These are phyloP conservation scores for Callipepla californica DNA, from an alignment of 2,113 vertebrate genomes.

Conservation along the genomic window DNA sequence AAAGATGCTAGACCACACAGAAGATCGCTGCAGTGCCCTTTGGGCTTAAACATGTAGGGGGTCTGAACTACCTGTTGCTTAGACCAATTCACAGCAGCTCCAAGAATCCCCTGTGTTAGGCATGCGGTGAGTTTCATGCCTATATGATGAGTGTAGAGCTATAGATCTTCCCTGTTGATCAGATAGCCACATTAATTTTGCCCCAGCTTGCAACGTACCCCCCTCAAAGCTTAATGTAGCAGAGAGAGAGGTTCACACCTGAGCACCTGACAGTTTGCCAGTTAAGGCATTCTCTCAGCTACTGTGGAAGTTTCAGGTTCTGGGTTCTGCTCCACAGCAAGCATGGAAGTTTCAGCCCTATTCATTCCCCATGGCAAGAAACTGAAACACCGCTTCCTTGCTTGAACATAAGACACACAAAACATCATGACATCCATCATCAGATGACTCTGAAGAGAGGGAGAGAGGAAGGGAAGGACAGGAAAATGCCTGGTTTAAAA, in stretches of 20 bases:
- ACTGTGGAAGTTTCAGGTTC: not conserved
- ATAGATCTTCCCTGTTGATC: conserved; percentile 24
- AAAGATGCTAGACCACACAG: conserved; percentile 36
- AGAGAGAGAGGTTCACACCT: conserved; percentile 41
- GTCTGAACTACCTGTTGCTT: not conserved
- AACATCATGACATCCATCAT: not conserved
- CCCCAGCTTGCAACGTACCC: conserved; percentile 43
- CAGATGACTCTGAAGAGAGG: not conserved
- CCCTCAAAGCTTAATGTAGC: not conserved
- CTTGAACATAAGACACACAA: not conserved
- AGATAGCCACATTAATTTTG: conserved; percentile 39
- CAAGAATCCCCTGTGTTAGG: not conserved
- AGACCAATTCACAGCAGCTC: not conserved
- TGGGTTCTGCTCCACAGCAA: not conserved
- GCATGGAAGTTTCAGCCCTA: not conserved
- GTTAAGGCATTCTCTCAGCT: not conserved
- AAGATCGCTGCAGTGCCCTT: conserved; percentile 33
- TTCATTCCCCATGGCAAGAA: not conserved
- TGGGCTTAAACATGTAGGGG: conserved; percentile 63
- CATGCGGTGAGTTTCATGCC: not conserved
- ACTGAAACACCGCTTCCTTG: not conserved
- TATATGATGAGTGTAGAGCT: conserved; percentile 41
- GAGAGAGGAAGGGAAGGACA: not conserved
- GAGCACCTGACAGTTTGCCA: conserved; percentile 32
- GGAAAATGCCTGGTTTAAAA: not conserved